Conservation (phyloP, 2,797 vertebrate genomes). For the Zalophus californianus region DNA sequence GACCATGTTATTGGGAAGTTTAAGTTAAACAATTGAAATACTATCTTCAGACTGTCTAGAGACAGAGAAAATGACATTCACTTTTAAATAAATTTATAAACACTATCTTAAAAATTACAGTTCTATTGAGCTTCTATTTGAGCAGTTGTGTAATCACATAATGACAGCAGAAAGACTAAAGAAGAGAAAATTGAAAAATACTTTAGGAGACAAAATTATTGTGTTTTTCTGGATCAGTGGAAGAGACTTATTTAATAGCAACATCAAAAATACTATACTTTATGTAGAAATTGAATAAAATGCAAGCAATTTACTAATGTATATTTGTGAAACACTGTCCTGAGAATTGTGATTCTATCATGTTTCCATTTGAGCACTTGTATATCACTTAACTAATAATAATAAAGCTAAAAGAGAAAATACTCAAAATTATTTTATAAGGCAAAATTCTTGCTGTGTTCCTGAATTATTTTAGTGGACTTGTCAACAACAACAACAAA, state of each 20-base stretch:
- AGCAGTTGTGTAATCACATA: constrained; percentile 41
- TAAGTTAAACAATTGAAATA: neutral
- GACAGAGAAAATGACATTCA: constrained; percentile 38
- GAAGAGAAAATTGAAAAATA: constrained; percentile 33
- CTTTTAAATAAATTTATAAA: constrained; percentile 43
- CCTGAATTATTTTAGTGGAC: constrained; percentile 39
- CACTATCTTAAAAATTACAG: constrained; percentile 33
- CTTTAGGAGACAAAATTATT: constrained; percentile 34
- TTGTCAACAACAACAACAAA: constrained; percentile 17
- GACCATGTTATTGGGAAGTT: neutral
- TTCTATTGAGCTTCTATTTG: constrained; percentile 17
- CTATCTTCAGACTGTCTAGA: neutral
- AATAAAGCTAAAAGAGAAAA: constrained; percentile 32
- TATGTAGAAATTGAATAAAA: constrained; percentile 58
- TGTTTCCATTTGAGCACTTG: neutral
- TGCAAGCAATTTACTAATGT: constrained; percentile 34
- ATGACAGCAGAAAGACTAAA: neutral
- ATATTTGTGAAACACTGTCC: constrained; percentile 35
- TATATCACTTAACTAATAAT: neutral
- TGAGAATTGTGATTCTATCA: constrained; percentile 18
- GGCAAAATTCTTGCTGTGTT: neutral
- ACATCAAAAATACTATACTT: neutral
- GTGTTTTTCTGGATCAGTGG: constrained; percentile 31
- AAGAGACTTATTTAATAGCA: constrained; percentile 54
- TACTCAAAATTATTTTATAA: constrained; percentile 35